A percentile compares a stretch with the other conserved stretches of the same genome.
Evolutionary conservation across 2,888 invertebrate species (phyloP).

Genomic region (Tiliacea citrago): DNA sequence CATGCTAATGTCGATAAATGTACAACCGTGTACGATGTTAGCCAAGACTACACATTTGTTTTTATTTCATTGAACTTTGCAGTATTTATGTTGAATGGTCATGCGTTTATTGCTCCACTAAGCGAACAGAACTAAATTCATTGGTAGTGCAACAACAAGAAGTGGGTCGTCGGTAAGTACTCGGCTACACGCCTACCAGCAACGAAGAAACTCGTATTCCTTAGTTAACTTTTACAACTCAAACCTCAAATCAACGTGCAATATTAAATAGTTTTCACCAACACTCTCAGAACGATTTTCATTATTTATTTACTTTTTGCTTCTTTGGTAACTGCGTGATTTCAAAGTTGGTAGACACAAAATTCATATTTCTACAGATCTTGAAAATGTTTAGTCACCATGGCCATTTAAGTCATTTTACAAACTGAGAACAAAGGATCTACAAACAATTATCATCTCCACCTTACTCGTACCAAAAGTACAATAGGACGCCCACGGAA

Average conservation of each 20-base stretch:
- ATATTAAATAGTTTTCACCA: slow-evolving; percentile 21
- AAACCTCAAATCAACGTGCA: slow-evolving; percentile 24
- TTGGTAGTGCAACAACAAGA: slow-evolving; percentile 51
- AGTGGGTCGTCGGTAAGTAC: slow-evolving; percentile 55
- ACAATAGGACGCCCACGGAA: slow-evolving; percentile 43
- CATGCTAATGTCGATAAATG: slow-evolving; percentile 50
- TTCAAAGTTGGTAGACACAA: neutral
- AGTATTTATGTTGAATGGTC: slow-evolving; percentile 54
- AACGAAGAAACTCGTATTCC: slow-evolving; percentile 40
- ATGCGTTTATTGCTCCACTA: slow-evolving; percentile 54
- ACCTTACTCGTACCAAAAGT: slow-evolving; percentile 32
- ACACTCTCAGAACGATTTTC: neutral
- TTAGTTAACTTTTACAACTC: slow-evolving; percentile 43
- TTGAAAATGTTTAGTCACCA: neutral
- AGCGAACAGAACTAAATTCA: slow-evolving; percentile 50
- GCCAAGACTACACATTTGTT: slow-evolving; percentile 53
- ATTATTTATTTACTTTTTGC: neutral
- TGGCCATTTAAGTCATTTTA: slow-evolving; percentile 11
- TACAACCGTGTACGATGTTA: slow-evolving; percentile 36
- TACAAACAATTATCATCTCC: slow-evolving; percentile 33
- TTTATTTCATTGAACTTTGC: slow-evolving; percentile 57
- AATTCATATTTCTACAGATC: slow-evolving; percentile 4
- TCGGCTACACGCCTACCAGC: slow-evolving; percentile 33
- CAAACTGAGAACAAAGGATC: slow-evolving; percentile 33
- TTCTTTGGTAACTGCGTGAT: neutral